Evolutionary conservation across 2,797 vertebrate genomes (phyloP).

Genomic region (Pseudopleuronectes americanus): DNA sequence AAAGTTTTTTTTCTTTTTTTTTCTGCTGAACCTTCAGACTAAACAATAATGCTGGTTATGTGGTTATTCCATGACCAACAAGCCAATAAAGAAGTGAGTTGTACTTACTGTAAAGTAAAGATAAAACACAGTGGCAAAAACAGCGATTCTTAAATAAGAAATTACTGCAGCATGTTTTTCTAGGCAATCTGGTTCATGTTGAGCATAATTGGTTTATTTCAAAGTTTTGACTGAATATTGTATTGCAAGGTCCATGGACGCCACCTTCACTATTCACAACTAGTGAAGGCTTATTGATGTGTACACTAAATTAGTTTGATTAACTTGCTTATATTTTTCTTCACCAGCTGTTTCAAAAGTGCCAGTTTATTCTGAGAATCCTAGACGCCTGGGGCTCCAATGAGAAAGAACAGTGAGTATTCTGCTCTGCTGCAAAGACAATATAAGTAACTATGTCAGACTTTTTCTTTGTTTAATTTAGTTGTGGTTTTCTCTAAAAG

Average conservation of each 20-base stretch:
- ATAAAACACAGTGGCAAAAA: not conserved
- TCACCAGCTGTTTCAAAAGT: slow-evolving; percentile 94
- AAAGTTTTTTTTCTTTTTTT: no score
- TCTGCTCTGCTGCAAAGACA: slow-evolving; percentile 1
- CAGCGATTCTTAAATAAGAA: not conserved
- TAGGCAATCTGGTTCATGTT: no score
- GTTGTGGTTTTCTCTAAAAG: not conserved
- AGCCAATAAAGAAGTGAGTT: not conserved
- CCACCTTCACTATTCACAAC: no score
- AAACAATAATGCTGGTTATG: not conserved
- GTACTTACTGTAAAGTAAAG: not conserved
- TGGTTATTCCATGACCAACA: not conserved
- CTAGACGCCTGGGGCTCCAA: slow-evolving; percentile 97
- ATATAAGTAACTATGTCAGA: not conserved
- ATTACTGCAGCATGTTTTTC: no score
- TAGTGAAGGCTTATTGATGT: not conserved
- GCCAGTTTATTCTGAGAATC: slow-evolving; percentile 96
- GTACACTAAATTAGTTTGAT: not conserved
- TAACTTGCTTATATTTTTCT: slow-evolving; percentile 19
- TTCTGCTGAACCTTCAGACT: not conserved
- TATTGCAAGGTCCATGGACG: not conserved
- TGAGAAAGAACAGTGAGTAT: slow-evolving; percentile 97
- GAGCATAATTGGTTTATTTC: no score
- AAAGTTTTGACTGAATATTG: not conserved
- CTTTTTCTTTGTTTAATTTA: not conserved